Evolutionary conservation across 2,797 vertebrate genomes (phyloP), one percentile per base, ranked within the genome.

Genomic region (Anas bernieri): DNA sequence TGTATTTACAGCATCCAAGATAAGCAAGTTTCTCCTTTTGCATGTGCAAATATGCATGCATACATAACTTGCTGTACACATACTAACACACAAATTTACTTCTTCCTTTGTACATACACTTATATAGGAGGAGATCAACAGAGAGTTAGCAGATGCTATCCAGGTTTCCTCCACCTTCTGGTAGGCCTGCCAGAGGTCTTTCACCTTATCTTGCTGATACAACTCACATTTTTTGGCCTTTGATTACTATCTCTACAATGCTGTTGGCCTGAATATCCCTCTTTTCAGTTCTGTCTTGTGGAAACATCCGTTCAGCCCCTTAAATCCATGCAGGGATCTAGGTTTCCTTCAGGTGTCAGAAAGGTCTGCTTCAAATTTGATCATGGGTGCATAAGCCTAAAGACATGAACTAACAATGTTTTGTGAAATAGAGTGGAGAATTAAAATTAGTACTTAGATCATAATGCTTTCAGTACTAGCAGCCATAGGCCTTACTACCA

Each of bases 391-490:
- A 70, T 67, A 84, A 96, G 48, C 77, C 70, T 85, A 6, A 77
- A 72, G 70, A 81, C 54, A 88, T 39, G 77, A 85, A 79, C 81
- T 77, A 88, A 74, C 83, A 93, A 84, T 25, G 43, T 92, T 88
- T 63, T 66, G 63, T 30, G 37, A 70, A 83, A 69, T n/a, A 70
- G 74, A 55, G 56, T 17, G 84, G 15, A 67, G 88, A 92, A 93
- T 7, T 70, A 54, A 81, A 95, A 95, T 88, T 88, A 83, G 50
- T 50, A n/a, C 73, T 74, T 92, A 52, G 87, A 91, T 85, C 62
- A 80, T 91, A 95, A 93, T 61, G 58, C 83, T 89, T 75, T 89
- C 89, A 78, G 73, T 76, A 80, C 82, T 90, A 79, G 76, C 84
- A 89, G 48, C 87, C 72, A 37, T 9, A 94, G 73, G 90, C 31